Conservation (phyloP, 53 echinoderm and acorn worm genomes). For the Echinometra lucunter region DNA sequence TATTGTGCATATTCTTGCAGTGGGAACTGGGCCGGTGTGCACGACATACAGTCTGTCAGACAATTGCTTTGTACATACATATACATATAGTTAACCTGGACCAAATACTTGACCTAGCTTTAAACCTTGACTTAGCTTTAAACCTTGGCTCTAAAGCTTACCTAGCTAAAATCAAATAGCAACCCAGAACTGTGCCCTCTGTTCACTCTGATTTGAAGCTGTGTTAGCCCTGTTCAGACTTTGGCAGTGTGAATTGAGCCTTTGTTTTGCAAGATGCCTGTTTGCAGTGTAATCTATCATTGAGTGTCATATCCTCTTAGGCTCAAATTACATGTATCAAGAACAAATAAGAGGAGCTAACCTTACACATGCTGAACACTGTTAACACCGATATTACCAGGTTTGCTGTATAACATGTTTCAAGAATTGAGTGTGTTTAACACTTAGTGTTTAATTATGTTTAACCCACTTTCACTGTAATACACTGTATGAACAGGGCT, state of each 20-base stretch:
- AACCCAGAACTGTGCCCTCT: background rate
- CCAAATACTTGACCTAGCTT: too few relatives aligned
- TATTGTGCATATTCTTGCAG: background rate
- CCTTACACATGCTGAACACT: background rate
- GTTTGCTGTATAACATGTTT: too few relatives aligned
- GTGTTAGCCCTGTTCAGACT: background rate
- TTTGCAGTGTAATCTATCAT: background rate
- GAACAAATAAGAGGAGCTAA: background rate
- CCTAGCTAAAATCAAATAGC: background rate
- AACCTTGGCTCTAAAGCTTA: background rate
- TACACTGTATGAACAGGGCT: too few relatives aligned
- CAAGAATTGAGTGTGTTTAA: too few relatives aligned
- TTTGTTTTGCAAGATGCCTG: background rate
- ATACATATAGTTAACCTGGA: too few relatives aligned
- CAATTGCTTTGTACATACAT: too few relatives aligned
- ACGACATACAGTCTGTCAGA: too few relatives aligned
- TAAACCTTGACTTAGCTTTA: background rate
- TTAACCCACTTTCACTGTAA: too few relatives aligned
- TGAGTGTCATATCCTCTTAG: background rate
- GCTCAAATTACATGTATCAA: background rate
- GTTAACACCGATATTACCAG: background rate
- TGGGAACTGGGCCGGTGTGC: too few relatives aligned
- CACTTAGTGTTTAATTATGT: too few relatives aligned
- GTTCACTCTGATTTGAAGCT: background rate
- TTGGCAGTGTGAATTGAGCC: background rate